These are phyloP conservation scores for Atrina japonica DNA, from an alignment of 2,888 invertebrate genomes.

Conservation along the genomic window DNA sequence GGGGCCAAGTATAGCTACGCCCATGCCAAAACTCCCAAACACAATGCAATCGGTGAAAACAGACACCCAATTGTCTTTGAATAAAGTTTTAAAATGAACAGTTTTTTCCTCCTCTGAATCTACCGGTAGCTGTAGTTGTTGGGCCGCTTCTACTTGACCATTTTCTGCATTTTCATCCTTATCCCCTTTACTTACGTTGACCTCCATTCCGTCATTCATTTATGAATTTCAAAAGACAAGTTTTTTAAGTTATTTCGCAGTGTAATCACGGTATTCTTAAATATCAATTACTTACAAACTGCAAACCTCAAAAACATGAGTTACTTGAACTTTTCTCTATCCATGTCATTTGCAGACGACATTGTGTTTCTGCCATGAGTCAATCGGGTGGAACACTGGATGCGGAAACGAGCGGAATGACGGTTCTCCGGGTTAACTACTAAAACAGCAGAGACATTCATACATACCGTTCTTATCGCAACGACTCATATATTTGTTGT, in stretches of 20 bases:
- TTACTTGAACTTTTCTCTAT: too few relatives aligned
- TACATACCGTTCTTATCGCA: too few relatives aligned
- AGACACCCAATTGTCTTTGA: constrained; percentile 78
- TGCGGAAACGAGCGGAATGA: too few relatives aligned
- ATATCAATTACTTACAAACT: not conserved
- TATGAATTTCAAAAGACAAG: not conserved
- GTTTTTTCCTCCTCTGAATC: constrained; percentile 24
- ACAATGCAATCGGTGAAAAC: constrained; percentile 81
- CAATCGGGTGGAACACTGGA: too few relatives aligned
- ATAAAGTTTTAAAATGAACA: constrained; percentile 77
- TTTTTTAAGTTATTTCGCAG: not conserved
- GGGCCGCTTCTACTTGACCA: too few relatives aligned
- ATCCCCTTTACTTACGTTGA: not conserved
- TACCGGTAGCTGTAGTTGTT: too few relatives aligned
- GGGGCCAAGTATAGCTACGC: constrained; percentile 82
- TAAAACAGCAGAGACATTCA: too few relatives aligned
- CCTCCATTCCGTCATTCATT: not conserved
- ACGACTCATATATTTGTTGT: too few relatives aligned
- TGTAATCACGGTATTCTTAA: not conserved
- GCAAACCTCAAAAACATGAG: too few relatives aligned
- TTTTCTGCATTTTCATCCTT: not conserved
- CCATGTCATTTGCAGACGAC: too few relatives aligned
- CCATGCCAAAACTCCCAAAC: constrained; percentile 82
- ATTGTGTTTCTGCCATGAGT: too few relatives aligned
- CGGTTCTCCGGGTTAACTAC: too few relatives aligned